phyloP scores from a whole-genome alignment of 2,888 invertebrate species.

The Tethea ocularis region DNA sequence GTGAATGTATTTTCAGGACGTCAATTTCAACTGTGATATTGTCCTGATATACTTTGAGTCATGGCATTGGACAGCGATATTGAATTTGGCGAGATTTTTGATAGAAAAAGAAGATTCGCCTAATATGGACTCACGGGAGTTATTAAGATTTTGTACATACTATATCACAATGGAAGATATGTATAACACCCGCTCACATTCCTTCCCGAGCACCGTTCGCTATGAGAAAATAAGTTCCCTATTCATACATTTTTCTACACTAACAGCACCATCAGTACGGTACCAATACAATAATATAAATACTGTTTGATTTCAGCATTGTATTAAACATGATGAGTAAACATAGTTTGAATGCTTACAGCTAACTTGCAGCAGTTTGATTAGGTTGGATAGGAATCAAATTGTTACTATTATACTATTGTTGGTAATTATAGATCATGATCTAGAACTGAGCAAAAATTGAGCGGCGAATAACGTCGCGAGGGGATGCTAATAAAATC shows the following conservation, averaged over 20 bases:
- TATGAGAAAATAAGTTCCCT: not conserved
- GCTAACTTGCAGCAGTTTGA: not conserved
- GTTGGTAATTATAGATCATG: not conserved
- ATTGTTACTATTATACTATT: not conserved
- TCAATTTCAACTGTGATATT: too few relatives aligned
- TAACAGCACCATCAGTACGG: not conserved
- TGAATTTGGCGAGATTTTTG: too few relatives aligned
- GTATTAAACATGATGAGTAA: not conserved
- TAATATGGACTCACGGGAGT: not conserved
- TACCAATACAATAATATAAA: not conserved
- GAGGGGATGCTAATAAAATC: slow-evolving; percentile 11
- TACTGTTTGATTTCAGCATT: not conserved
- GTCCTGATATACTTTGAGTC: too few relatives aligned
- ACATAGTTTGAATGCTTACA: not conserved
- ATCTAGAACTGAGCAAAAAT: slow-evolving; percentile 12
- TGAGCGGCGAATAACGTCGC: not conserved
- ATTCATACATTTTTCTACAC: not conserved
- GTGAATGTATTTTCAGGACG: too few relatives aligned
- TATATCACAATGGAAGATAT: not conserved
- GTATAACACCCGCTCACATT: not conserved
- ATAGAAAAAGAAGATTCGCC: not conserved
- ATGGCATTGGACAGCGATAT: not conserved
- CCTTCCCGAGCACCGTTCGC: not conserved
- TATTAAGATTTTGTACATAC: not conserved
- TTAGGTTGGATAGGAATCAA: not conserved